These are phyloP conservation scores for Xyrichtys novacula DNA, from an alignment of 2,797 vertebrate genomes.

Conservation along the genomic window DNA sequence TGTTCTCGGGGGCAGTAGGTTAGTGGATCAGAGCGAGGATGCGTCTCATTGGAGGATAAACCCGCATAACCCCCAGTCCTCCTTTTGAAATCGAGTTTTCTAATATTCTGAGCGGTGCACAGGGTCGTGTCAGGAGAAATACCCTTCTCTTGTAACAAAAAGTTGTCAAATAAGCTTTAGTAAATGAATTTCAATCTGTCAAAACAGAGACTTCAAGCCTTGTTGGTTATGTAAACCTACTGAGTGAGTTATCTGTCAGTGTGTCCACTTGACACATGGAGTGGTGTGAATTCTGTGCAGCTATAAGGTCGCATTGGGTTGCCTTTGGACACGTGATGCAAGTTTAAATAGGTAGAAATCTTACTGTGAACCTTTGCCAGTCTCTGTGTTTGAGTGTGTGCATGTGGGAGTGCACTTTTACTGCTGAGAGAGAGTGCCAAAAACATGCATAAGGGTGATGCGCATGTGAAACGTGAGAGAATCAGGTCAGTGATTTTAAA, in stretches of 20 bases:
- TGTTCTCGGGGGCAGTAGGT: slow-evolving; percentile 65
- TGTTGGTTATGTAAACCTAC: background rate
- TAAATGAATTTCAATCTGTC: too few relatives aligned
- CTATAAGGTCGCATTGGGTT: slow-evolving; percentile 1
- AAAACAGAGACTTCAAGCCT: background rate
- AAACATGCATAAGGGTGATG: background rate
- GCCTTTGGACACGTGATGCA: slow-evolving; percentile 15
- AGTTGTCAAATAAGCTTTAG: too few relatives aligned
- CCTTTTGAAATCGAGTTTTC: background rate
- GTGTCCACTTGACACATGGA: slow-evolving; percentile 33
- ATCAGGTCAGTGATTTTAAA: slow-evolving; percentile 41
- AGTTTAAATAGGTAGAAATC: slow-evolving; percentile 7
- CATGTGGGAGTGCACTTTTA: background rate
- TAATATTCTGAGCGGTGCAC: background rate
- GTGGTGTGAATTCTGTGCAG: slow-evolving; percentile 21
- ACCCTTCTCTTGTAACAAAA: too few relatives aligned
- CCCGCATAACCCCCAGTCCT: background rate
- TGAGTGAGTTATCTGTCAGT: slow-evolving; percentile 1
- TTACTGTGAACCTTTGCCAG: background rate
- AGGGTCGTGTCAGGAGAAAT: too few relatives aligned
- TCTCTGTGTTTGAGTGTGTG: background rate
- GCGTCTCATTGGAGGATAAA: slow-evolving; percentile 17
- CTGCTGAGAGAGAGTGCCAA: background rate
- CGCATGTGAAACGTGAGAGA: slow-evolving; percentile 38
- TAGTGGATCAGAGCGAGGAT: slow-evolving; percentile 60